Conservation (phyloP, 2,888 invertebrate species). For the Lasioglossum marginatum region DNA sequence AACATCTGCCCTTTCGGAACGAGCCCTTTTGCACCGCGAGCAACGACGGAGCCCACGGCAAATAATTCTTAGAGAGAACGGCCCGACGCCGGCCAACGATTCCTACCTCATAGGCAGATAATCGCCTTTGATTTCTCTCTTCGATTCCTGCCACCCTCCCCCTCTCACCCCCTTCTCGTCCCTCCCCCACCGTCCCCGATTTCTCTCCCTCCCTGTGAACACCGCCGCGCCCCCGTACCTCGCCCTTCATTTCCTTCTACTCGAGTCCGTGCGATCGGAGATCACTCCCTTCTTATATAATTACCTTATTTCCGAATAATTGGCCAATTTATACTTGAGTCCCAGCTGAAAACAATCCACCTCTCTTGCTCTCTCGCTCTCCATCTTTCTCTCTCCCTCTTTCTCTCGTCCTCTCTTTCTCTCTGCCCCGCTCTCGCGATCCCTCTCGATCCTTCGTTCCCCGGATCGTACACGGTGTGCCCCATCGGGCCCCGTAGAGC, state of each 20-base stretch:
- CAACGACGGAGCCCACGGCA: slow-evolving; percentile 74
- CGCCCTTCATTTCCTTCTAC: slow-evolving; percentile 66
- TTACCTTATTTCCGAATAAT: slow-evolving; percentile 85
- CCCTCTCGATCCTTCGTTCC: slow-evolving; percentile 61
- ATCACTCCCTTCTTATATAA: slow-evolving; percentile 84
- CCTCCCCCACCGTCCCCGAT: slow-evolving; percentile 47
- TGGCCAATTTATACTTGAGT: slow-evolving; percentile 84
- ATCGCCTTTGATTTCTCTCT: slow-evolving; percentile 84
- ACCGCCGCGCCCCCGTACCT: slow-evolving; percentile 35
- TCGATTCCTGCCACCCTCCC: slow-evolving; percentile 78
- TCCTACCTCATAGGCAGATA: slow-evolving; percentile 84
- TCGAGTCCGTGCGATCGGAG: slow-evolving; percentile 79
- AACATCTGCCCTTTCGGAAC: slow-evolving; percentile 76
- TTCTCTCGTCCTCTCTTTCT: slow-evolving; percentile 62
- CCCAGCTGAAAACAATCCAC: slow-evolving; percentile 84
- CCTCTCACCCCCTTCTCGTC: slow-evolving; percentile 60
- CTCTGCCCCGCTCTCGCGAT: slow-evolving; percentile 68
- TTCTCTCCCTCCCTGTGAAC: slow-evolving; percentile 48
- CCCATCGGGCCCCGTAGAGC: slow-evolving; percentile 83
- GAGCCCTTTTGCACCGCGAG: slow-evolving; percentile 71
- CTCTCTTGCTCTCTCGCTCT: slow-evolving; percentile 70
- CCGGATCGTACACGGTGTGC: slow-evolving; percentile 76
- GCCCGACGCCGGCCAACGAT: slow-evolving; percentile 77
- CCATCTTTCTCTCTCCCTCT: slow-evolving; percentile 64
- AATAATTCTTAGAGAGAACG: slow-evolving; percentile 75